Evolutionary conservation across 1,140 invertebrate genomes (phyloP).

Genomic region (Mycetomoellerius zeteki): DNA sequence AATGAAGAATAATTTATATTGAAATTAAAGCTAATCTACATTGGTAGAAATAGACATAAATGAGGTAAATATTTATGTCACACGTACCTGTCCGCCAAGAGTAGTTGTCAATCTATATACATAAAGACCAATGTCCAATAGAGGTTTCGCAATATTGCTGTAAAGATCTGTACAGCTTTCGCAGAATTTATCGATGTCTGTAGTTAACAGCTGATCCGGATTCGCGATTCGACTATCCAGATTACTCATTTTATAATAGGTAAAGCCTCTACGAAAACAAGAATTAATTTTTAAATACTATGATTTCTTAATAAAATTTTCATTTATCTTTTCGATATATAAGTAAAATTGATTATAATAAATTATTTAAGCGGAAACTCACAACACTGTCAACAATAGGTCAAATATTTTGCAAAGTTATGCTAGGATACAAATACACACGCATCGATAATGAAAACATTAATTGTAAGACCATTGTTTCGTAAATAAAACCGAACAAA

Average conservation of each 20-base stretch:
- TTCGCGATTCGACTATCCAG: slow-evolving; percentile 98
- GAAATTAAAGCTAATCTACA: too few relatives aligned
- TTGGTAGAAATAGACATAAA: too few relatives aligned
- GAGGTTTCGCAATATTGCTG: slow-evolving; percentile 98
- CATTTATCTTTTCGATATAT: not conserved
- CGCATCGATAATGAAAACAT: not conserved
- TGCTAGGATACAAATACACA: not conserved
- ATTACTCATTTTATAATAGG: slow-evolving; percentile 99
- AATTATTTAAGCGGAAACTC: slow-evolving; percentile 34
- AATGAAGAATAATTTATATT: too few relatives aligned
- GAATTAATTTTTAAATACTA: slow-evolving; percentile 56
- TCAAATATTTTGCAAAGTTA: not conserved
- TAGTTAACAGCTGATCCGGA: slow-evolving; percentile 98
- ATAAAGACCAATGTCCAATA: slow-evolving; percentile 98
- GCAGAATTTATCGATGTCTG: slow-evolving; percentile 99
- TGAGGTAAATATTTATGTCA: slow-evolving; percentile 45
- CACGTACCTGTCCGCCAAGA: slow-evolving; percentile 92
- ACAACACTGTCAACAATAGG: too few relatives aligned
- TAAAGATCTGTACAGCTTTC: slow-evolving; percentile 98
- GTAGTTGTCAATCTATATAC: slow-evolving; percentile 95
- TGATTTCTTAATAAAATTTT: not conserved
- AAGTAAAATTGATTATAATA: slow-evolving; percentile 10
- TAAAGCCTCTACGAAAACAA: slow-evolving; percentile 93
- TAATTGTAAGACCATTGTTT: not conserved
- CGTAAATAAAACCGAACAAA: not conserved